Conservation (phyloP, 2,888 invertebrate genomes). For the Bellardia pandia region DNA sequence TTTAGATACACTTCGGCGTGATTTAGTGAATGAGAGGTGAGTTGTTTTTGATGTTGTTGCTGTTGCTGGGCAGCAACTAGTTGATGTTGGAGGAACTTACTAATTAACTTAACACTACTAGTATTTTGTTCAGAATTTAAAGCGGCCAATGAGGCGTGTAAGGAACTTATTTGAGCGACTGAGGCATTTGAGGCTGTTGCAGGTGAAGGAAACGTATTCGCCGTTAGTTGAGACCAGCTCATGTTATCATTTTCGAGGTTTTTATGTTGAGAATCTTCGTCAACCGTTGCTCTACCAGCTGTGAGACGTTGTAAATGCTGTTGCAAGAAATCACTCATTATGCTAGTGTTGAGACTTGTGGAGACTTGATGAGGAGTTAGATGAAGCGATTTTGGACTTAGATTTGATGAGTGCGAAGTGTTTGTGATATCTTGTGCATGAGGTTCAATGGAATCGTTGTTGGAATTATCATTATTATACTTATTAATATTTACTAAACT, state of each 20-base stretch:
- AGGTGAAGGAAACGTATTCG: constrained; percentile 68
- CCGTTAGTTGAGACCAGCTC: constrained; percentile 64
- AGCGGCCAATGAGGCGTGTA: constrained; percentile 81
- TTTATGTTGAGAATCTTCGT: constrained; percentile 65
- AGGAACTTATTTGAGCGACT: constrained; percentile 77
- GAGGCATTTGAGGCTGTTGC: constrained; percentile 70
- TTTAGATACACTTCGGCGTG: constrained; percentile 65
- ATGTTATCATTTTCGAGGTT: constrained; percentile 65
- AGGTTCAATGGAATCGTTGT: constrained; percentile 63
- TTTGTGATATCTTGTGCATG: constrained; percentile 59
- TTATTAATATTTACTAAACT: constrained; percentile 80
- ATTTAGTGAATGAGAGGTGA: constrained; percentile 44
- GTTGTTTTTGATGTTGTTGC: constrained; percentile 77
- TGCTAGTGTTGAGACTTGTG: constrained; percentile 48
- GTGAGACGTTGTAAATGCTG: constrained; percentile 59
- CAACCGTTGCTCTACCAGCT: constrained; percentile 39
- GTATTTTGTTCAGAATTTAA: constrained; percentile 75
- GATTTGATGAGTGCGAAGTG: constrained; percentile 52
- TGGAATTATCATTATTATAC: constrained; percentile 72
- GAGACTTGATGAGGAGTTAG: constrained; percentile 26
- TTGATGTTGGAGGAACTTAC: constrained; percentile 83
- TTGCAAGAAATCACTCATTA: constrained; percentile 65
- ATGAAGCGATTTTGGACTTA: constrained; percentile 52
- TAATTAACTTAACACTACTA: constrained; percentile 80
- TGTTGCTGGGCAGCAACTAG: constrained; percentile 74